phyloP scores from a whole-genome alignment of 2,113 vertebrate genomes.

The Dermatemys mawii region DNA sequence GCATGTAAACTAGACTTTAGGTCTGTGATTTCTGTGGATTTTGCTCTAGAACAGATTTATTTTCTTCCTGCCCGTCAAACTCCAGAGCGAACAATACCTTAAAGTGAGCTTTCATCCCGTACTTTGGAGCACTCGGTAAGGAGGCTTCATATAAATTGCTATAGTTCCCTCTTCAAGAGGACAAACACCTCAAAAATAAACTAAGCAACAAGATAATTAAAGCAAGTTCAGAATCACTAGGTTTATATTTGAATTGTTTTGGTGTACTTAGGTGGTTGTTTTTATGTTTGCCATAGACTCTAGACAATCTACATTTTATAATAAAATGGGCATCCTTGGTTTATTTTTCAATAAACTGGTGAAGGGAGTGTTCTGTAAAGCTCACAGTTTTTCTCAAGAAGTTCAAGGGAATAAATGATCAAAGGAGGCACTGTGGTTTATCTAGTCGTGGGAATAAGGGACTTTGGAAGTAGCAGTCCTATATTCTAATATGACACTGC shows the following conservation, averaged over 20 bases:
- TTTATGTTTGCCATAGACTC: not conserved
- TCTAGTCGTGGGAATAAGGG: not conserved
- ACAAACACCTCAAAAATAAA: conserved; percentile 27
- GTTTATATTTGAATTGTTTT: not conserved
- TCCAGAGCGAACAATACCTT: not conserved
- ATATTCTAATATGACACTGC: rapidly evolving
- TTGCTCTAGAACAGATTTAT: conserved; percentile 19
- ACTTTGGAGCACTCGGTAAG: conserved; percentile 10
- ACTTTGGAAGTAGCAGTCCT: not conserved
- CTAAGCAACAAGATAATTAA: not conserved
- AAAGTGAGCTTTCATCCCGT: not conserved
- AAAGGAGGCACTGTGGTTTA: not conserved
- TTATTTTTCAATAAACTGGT: too few relatives aligned
- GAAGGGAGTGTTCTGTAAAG: too few relatives aligned
- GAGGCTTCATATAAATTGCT: not conserved
- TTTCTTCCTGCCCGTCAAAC: conserved; percentile 12
- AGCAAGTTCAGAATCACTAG: not conserved
- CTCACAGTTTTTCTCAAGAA: not conserved
- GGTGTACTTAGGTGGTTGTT: not conserved
- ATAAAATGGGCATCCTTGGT: not conserved
- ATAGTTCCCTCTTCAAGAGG: conserved; percentile 15
- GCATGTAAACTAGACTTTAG: not conserved
- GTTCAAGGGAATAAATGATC: not conserved
- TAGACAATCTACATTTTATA: not conserved
- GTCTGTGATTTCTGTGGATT: not conserved